Conservation (phyloP, 2,113 vertebrate species). For the Oncorhynchus kisutch region DNA sequence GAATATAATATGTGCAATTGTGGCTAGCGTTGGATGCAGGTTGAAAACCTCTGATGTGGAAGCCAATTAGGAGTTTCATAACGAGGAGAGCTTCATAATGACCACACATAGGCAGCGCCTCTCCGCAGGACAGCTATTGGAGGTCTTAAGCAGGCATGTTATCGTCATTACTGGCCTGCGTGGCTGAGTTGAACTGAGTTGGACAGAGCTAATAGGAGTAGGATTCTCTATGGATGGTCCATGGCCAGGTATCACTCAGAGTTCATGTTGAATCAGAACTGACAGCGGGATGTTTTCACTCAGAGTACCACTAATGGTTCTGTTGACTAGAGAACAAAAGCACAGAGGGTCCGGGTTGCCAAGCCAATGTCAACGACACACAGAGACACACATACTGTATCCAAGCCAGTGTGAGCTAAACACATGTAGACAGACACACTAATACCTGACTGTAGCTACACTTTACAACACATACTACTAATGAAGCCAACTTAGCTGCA, state of each 20-base stretch:
- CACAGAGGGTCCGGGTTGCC: background rate
- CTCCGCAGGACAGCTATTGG: slow-evolving; percentile 6
- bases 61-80: slow-evolving; percentile 26
- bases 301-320: slow-evolving; percentile 43
- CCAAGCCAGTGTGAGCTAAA: background rate
- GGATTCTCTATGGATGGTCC: slow-evolving; percentile 3
- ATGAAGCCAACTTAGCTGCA: slow-evolving; percentile 26
- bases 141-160: slow-evolving; percentile 24
- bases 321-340: slow-evolving; percentile 13
- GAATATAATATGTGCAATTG: slow-evolving; percentile 61
- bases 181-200: background rate
- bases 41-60: slow-evolving; percentile 49
- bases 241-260: slow-evolving; percentile 24
- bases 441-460: slow-evolving; percentile 22
- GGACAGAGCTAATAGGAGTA: slow-evolving; percentile 19
- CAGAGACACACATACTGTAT: background rate
- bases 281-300: slow-evolving; percentile 26
- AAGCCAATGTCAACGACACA: background rate
- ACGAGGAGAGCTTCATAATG: slow-evolving; percentile 15
- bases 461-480: slow-evolving; percentile 32
- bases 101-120: slow-evolving; percentile 31
- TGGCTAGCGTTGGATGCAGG: slow-evolving; percentile 50
- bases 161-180: slow-evolving; percentile 41
- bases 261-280: slow-evolving; percentile 48
- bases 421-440: slow-evolving; percentile 40